These are phyloP conservation scores for Neria commutata DNA, from an alignment of 2,888 invertebrate genomes.

Conservation along the genomic window DNA sequence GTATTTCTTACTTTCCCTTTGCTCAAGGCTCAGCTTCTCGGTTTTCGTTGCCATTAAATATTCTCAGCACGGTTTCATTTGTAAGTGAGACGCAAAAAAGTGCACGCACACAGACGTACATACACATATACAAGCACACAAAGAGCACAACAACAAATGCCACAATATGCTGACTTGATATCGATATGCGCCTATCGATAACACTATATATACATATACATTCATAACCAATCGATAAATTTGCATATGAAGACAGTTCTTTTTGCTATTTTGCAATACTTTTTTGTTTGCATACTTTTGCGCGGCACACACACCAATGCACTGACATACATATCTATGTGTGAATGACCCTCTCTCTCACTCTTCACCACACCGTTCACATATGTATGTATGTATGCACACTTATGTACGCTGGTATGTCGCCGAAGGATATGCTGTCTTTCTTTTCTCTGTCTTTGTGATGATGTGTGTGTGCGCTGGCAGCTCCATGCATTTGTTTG, in stretches of 20 bases:
- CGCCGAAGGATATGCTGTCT: background rate
- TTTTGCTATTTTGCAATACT: slow-evolving; percentile 31
- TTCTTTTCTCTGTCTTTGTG: slow-evolving; percentile 11
- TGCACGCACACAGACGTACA: background rate
- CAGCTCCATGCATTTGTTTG: slow-evolving; percentile 41
- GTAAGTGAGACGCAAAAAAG: background rate
- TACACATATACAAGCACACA: background rate
- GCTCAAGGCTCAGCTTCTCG: background rate
- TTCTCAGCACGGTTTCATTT: slow-evolving; percentile 46
- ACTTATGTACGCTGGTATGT: background rate
- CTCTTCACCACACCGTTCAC: background rate
- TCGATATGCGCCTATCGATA: slow-evolving; percentile 36
- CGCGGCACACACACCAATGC: slow-evolving; percentile 43
- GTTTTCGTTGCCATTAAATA: slow-evolving; percentile 35
- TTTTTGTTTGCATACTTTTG: slow-evolving; percentile 40
- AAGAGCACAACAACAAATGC: background rate
- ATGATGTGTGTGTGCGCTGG: slow-evolving; percentile 1
- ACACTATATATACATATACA: background rate
- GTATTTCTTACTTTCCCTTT: too few species aligned
- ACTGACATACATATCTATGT: slow-evolving; percentile 22
- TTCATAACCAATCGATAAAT: slow-evolving; percentile 21
- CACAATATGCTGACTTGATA: slow-evolving; percentile 22
- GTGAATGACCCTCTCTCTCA: background rate
- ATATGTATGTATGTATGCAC: background rate
- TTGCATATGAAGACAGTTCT: slow-evolving; percentile 16